These are phyloP conservation scores for Salpingus planirostris DNA, from an alignment of 2,888 invertebrate genomes.

Conservation along the genomic window DNA sequence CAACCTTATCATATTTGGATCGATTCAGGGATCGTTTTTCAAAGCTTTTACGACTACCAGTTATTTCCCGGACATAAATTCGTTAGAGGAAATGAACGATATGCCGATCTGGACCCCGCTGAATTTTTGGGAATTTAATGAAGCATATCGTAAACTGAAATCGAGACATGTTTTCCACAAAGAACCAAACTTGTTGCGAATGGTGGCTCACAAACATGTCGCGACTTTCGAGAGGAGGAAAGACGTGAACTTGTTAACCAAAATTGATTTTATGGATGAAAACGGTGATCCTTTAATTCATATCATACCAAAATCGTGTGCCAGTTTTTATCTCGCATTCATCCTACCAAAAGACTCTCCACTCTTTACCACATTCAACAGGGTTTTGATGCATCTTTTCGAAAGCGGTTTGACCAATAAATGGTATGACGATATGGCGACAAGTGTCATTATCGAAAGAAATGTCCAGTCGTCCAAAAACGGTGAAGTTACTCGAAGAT, in stretches of 20 bases:
- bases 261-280: constrained; percentile 23
- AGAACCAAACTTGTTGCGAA: constrained; percentile 11
- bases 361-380: constrained; percentile 33
- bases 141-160: no score
- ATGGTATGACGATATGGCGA: constrained; percentile 34
- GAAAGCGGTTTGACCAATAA: constrained; percentile 36
- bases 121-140: no score
- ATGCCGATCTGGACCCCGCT: no score
- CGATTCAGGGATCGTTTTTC: constrained; percentile 42
- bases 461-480: no score
- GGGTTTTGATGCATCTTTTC: constrained; percentile 28
- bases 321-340: constrained; percentile 38
- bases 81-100: constrained; percentile 39
- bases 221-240: constrained; percentile 30
- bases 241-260: constrained; percentile 28
- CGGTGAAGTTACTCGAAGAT: no score
- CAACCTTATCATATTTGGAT: constrained; percentile 37
- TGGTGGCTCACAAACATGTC: constrained; percentile 17
- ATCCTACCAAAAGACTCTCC: constrained; percentile 39
- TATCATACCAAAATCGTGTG: constrained; percentile 40
- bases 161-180: no score
- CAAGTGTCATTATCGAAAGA: constrained; percentile 11
- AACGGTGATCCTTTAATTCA: constrained; percentile 37
- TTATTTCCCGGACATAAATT: constrained; percentile 41
- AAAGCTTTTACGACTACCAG: constrained; percentile 38